These are phyloP conservation scores for Epistrophella euchroma DNA, from an alignment of 2,888 invertebrate genomes.

Conservation along the genomic window DNA sequence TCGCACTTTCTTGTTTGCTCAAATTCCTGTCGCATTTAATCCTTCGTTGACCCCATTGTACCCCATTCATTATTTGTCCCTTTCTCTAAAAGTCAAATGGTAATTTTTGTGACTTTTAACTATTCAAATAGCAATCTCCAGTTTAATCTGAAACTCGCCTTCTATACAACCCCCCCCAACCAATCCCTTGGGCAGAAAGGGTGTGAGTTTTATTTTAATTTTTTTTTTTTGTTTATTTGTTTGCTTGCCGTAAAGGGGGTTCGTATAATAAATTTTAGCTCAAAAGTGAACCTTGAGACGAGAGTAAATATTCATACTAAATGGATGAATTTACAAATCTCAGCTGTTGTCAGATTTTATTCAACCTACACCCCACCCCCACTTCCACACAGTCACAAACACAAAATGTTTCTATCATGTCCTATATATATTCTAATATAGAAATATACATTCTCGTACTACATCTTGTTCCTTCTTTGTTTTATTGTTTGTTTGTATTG, in stretches of 20 bases:
- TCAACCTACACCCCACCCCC: background rate
- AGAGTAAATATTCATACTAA: constrained; percentile 64
- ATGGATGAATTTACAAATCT: constrained; percentile 70
- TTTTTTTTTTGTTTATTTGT: background rate
- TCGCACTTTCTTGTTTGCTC: background rate
- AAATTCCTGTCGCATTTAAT: constrained; percentile 31
- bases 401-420: constrained; percentile 2
- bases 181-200: constrained; percentile 2
- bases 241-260: background rate
- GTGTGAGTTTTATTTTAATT: background rate
- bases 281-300: constrained; percentile 51
- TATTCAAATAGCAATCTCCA: constrained; percentile 39
- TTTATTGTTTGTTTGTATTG: constrained; percentile 66
- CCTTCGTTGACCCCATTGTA: constrained; percentile 57
- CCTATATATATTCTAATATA: background rate
- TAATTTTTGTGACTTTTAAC: constrained; percentile 73
- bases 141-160: constrained; percentile 3
- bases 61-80: constrained; percentile 34
- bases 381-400: background rate
- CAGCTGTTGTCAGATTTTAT: constrained; percentile 68
- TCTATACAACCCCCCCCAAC: background rate
- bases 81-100: constrained; percentile 58
- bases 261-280: constrained; percentile 54
- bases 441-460: background rate
- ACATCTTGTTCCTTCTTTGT: constrained; percentile 30